Evolutionary conservation across 2,797 vertebrate genomes (phyloP).

Genomic region (Danio aesculapii): DNA sequence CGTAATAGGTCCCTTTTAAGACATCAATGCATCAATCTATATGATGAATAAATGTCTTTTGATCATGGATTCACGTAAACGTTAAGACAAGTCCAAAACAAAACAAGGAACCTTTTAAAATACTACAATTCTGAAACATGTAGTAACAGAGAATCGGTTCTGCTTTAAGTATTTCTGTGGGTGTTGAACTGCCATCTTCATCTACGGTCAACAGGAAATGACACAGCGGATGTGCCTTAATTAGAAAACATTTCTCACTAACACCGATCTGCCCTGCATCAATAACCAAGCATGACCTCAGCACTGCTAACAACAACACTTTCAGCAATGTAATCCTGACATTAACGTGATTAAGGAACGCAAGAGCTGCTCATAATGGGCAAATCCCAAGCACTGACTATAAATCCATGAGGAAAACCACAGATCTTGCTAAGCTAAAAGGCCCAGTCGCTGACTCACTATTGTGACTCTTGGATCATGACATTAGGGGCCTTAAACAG

Average conservation of each 20-base stretch:
- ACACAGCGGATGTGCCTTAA: conserved; percentile 58
- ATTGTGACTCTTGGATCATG: conserved; percentile 51
- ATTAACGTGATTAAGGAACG: conserved; percentile 8
- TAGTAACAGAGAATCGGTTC: not conserved
- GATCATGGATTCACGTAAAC: too few species aligned
- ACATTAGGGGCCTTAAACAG: conserved; percentile 39
- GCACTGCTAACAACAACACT: not conserved
- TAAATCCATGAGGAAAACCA: conserved; percentile 51
- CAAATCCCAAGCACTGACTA: conserved; percentile 40
- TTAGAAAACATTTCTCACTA: conserved; percentile 55
- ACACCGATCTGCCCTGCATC: conserved; percentile 64
- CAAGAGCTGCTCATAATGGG: conserved; percentile 50
- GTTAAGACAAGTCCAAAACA: too few species aligned
- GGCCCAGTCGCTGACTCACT: conserved; percentile 71
- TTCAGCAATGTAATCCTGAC: conserved; percentile 1
- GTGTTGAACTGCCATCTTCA: conserved; percentile 15
- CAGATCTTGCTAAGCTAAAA: conserved; percentile 63
- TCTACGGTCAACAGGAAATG: conserved; percentile 54
- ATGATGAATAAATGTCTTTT: too few species aligned
- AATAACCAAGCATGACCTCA: conserved; percentile 9
- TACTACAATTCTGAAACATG: too few species aligned
- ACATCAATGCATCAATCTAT: too few species aligned
- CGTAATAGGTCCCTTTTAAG: too few species aligned
- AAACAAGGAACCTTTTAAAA: too few species aligned
- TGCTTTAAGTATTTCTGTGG: not conserved